Percentiles rank a stretch among this genome's conserved stretches.
Conservation (phyloP, 2,888 invertebrate genomes). For the Apantesis nais region DNA sequence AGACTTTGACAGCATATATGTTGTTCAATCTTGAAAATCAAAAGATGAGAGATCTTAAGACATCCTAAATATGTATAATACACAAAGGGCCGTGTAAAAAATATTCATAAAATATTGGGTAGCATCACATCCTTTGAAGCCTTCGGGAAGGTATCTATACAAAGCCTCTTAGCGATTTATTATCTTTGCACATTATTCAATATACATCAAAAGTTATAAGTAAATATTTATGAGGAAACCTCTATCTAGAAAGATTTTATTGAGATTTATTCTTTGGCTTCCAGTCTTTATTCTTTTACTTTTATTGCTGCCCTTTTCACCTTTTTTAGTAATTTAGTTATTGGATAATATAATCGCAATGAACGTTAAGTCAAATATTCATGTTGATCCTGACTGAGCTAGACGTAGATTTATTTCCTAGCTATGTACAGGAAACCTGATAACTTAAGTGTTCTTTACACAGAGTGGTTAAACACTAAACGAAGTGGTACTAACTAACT, state of each 20-base stretch:
- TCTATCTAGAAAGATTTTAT: neutral
- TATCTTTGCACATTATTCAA: slow-evolving; percentile 15
- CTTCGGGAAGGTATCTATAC: slow-evolving; percentile 16
- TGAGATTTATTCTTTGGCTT: neutral
- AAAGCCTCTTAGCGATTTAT: slow-evolving; percentile 23
- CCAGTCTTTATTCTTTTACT: neutral
- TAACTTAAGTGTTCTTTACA: neutral
- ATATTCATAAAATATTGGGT: slow-evolving; percentile 15
- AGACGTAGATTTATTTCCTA: too few relatives aligned
- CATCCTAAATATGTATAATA: neutral
- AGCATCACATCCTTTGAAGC: slow-evolving; percentile 28
- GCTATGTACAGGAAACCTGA: neutral
- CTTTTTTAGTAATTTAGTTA: neutral
- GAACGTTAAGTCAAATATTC: neutral
- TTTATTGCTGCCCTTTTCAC: neutral
- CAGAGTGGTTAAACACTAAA: neutral
- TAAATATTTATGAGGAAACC: slow-evolving; percentile 14
- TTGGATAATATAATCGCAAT: neutral
- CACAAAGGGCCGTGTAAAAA: slow-evolving; percentile 13
- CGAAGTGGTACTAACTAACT: neutral
- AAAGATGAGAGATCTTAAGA: slow-evolving; percentile 6
- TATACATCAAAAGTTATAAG: slow-evolving; percentile 7
- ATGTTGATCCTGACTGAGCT: too few relatives aligned
- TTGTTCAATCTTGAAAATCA: neutral
- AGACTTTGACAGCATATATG: neutral